These are phyloP conservation scores for Abramis brama DNA, from an alignment of 2,113 vertebrate genomes.

Conservation along the genomic window DNA sequence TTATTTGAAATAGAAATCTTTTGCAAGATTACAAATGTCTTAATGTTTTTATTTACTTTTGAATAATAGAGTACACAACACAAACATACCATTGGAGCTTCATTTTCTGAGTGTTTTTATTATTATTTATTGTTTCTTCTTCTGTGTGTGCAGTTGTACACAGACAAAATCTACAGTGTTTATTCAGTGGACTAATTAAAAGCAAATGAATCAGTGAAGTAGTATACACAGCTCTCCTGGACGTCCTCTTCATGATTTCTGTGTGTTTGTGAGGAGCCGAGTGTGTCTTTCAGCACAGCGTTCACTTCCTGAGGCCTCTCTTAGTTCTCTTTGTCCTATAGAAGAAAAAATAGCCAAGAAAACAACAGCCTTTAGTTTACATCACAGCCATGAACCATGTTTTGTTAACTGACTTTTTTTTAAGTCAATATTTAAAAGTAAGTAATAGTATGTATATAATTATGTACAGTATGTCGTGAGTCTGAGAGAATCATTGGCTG, in stretches of 20 bases:
- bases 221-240: not conserved
- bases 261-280: constrained; percentile 14
- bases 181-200: constrained; percentile 11
- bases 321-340: constrained; percentile 74
- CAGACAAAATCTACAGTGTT: not conserved
- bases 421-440: not conserved
- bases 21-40: too few relatives aligned
- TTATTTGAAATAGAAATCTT: too few relatives aligned
- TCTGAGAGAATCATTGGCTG: too few relatives aligned
- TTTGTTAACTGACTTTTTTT: not conserved
- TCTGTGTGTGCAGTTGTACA: not conserved
- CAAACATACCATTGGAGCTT: not conserved
- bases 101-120: not conserved
- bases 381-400: not conserved
- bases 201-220: not conserved
- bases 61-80: not conserved
- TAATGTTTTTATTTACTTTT: too few relatives aligned
- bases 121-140: not conserved
- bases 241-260: not conserved
- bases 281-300: not conserved
- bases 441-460: too few relatives aligned
- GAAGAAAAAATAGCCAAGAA: constrained; percentile 16
- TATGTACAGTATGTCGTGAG: too few relatives aligned
- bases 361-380: not conserved
- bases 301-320: constrained; percentile 75